Percentiles rank a stretch among this genome's conserved stretches.
These are phyloP conservation scores for Pongo abelii DNA, from an alignment of 2,113 vertebrate species.

Conservation along the genomic window DNA sequence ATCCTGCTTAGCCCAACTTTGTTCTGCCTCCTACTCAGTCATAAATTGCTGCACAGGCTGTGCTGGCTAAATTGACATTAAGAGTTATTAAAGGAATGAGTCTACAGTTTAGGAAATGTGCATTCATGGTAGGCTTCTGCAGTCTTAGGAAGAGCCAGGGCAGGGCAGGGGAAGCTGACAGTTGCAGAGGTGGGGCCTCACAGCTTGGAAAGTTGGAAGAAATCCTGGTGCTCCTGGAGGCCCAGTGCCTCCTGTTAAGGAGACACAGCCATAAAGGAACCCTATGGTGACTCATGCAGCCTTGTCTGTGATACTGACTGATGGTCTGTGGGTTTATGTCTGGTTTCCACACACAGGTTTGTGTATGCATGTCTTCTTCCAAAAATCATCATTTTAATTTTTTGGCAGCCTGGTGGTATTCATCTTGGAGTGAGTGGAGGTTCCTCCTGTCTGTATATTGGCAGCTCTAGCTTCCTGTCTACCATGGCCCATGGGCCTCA, in stretches of 20 bases:
- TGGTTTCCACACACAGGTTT: background rate
- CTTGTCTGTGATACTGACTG: background rate
- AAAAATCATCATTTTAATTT: background rate
- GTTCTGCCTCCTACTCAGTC: constrained; percentile 39
- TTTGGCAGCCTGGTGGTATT: background rate
- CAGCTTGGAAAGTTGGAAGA: background rate
- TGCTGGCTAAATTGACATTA: constrained; percentile 38
- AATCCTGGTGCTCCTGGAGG: background rate
- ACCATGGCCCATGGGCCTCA: fast-evolving
- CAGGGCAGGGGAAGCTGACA: background rate
- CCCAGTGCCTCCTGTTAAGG: fast-evolving
- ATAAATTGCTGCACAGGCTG: constrained; percentile 40
- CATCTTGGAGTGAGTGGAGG: background rate
- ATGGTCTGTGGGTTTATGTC: background rate
- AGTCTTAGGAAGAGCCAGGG: background rate
- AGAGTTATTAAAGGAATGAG: constrained; percentile 57
- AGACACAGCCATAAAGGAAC: background rate
- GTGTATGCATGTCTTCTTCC: background rate
- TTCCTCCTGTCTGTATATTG: background rate
- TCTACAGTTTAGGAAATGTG: constrained; percentile 5
- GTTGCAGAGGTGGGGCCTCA: background rate
- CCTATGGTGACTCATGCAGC: background rate
- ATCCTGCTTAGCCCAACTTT: background rate
- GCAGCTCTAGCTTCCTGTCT: background rate
- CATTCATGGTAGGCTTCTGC: background rate